Evolutionary conservation across 2,888 invertebrate genomes (phyloP), one percentile per base, ranked within the genome.

Genomic region (Philonicus albiceps): DNA sequence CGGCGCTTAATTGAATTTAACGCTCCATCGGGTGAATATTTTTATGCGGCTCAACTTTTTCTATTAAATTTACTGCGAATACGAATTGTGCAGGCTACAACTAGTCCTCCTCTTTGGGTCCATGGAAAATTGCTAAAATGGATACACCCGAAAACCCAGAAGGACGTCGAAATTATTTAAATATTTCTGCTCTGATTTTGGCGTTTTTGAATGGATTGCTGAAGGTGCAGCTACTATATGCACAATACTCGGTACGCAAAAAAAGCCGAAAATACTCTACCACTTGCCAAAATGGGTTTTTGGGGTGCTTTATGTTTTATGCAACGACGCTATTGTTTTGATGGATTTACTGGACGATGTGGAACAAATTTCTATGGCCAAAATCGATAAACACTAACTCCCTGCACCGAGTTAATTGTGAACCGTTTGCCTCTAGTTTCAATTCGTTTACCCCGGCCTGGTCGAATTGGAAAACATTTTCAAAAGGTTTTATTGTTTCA

Each of bases 1-100:
- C 30, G 34, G 49, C 31, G 30, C 73, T 85, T 85, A 85, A 85
- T 85, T 85, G 74, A 85, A 85, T 85, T 85, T 85, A 85, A 85
- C 43, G 85, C 75, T 85, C 75, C 75, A 85, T 85, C 49, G 85
- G 74, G 22, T 53, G 22, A 27, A 64, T 64, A 64, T 75, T 85
- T 85, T 74, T 74, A 49, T 49, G 75, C 72, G 49, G 73, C 37
- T 74, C 85, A 85, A 73, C 73, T 73, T 73, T 85, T 85, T 73
- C 73, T 85, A 85, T 85, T 85, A 73, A 73, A 74, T 85, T 74
- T 73, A 73, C 37, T 85, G 40, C 49, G 73, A 43, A 43, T 85
- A 37, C 7, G 31, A 85, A 30, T 43, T 27, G n/a, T 22, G 74
- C 74, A 74, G 37, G 34, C 64, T 64, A 37, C 74, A 49, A n/a